Conservation (phyloP, 2,113 vertebrate genomes). For the Rallus limicola region DNA sequence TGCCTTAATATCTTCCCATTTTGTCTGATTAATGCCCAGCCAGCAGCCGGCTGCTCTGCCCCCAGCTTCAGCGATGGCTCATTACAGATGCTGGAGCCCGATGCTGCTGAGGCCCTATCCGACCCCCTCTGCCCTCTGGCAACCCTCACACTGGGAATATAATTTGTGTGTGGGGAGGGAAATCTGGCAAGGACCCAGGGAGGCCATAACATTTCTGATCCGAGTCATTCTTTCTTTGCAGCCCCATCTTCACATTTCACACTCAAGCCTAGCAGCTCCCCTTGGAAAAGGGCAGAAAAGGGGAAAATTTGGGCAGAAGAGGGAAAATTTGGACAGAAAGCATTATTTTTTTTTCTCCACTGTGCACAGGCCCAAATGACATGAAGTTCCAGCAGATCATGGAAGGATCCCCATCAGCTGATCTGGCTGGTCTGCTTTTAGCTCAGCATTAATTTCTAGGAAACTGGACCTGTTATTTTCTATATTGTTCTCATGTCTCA, state of each 20-base stretch:
- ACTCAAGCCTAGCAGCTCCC: background rate
- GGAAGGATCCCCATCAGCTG: background rate
- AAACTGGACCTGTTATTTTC: background rate
- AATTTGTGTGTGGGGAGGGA: background rate
- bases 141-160: background rate
- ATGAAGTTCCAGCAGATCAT: fast-evolving
- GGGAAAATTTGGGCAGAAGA: background rate
- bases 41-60: background rate
- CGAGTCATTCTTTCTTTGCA: background rate
- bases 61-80: background rate
- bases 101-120: fast-evolving
- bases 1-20: background rate
- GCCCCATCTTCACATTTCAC: fast-evolving
- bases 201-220: background rate
- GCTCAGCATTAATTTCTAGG: background rate
- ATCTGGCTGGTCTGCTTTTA: background rate
- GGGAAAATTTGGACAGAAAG: too few species aligned
- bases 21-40: fast-evolving
- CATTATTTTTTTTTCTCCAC: background rate
- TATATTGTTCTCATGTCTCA: background rate
- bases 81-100: background rate
- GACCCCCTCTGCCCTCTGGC: background rate
- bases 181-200: background rate
- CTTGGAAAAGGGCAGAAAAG: background rate
- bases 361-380: background rate